Conservation (phyloP, 2,113 vertebrate species). For the Siniperca knerii region DNA sequence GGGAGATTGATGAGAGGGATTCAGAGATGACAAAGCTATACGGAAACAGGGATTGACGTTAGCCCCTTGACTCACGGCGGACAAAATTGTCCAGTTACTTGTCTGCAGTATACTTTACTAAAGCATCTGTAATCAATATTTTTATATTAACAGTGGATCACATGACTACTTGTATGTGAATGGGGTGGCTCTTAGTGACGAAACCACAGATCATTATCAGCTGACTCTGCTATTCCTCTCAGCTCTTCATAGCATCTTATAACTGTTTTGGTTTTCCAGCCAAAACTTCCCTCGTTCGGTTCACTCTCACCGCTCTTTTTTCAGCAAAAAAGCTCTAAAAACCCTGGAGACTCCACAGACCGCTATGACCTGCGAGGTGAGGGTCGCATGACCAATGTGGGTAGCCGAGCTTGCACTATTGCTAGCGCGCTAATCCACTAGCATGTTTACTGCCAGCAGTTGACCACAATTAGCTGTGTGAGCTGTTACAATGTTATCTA, state of each 20-base stretch:
- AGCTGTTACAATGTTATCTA: background rate
- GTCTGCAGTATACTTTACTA: background rate
- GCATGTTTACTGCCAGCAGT: background rate
- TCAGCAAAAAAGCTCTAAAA: background rate
- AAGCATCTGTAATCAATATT: background rate
- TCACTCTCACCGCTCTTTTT: background rate
- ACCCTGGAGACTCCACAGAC: background rate
- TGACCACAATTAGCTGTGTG: background rate
- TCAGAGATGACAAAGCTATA: conserved; percentile 17
- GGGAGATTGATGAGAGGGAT: conserved; percentile 39
- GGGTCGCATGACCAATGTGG: background rate
- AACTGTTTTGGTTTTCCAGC: background rate
- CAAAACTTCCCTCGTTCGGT: background rate
- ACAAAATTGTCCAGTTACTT: background rate
- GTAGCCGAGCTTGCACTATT: background rate
- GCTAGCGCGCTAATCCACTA: background rate
- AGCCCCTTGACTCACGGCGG: conserved; percentile 1
- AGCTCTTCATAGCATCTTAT: background rate
- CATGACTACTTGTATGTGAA: background rate
- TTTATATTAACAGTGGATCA: background rate
- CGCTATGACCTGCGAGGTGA: background rate
- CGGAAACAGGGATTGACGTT: background rate
- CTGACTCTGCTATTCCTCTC: background rate
- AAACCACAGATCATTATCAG: background rate
- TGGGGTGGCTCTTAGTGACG: background rate